phyloP scores from a whole-genome alignment of 2,888 invertebrate species.

The Platypus cylindrus region DNA sequence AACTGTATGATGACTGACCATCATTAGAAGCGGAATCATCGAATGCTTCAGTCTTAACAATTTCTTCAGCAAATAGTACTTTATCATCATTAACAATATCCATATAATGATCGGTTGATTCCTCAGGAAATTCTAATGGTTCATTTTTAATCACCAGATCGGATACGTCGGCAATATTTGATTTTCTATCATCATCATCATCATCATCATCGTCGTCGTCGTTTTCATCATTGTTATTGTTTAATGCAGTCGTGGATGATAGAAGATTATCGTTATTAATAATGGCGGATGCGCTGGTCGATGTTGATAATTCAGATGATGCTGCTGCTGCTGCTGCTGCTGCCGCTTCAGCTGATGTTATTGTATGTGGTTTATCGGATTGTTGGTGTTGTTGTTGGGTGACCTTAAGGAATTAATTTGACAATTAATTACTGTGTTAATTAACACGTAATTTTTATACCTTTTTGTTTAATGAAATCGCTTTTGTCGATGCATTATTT shows the following conservation, averaged over 20 bases:
- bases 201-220: too few relatives aligned
- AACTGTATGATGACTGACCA: slow-evolving; percentile 9
- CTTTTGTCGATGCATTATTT: slow-evolving; percentile 8
- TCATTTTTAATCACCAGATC: slow-evolving; percentile 43
- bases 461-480: slow-evolving; percentile 12
- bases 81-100: slow-evolving; percentile 46
- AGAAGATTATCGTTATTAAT: too few relatives aligned
- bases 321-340: slow-evolving; percentile 13
- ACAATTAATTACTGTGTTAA: too few relatives aligned
- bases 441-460: too few relatives aligned
- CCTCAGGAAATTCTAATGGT: slow-evolving; percentile 61
- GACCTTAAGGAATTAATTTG: not conserved
- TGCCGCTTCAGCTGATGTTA: slow-evolving; percentile 14
- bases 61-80: slow-evolving; percentile 53
- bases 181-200: too few relatives aligned
- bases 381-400: slow-evolving; percentile 6
- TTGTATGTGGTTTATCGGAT: slow-evolving; percentile 15
- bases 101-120: slow-evolving; percentile 54
- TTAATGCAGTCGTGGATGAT: slow-evolving; percentile 8
- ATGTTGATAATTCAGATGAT: slow-evolving; percentile 9
- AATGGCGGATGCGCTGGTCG: too few relatives aligned
- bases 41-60: slow-evolving; percentile 48
- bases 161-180: slow-evolving; percentile 22
- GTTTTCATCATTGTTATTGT: slow-evolving; percentile 10
- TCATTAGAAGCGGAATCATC: slow-evolving; percentile 14